Percentiles rank a stretch among this genome's conserved stretches.
These are phyloP conservation scores for Ctenosaura bakeri DNA, from an alignment of 2,797 vertebrate species.

Conservation along the genomic window DNA sequence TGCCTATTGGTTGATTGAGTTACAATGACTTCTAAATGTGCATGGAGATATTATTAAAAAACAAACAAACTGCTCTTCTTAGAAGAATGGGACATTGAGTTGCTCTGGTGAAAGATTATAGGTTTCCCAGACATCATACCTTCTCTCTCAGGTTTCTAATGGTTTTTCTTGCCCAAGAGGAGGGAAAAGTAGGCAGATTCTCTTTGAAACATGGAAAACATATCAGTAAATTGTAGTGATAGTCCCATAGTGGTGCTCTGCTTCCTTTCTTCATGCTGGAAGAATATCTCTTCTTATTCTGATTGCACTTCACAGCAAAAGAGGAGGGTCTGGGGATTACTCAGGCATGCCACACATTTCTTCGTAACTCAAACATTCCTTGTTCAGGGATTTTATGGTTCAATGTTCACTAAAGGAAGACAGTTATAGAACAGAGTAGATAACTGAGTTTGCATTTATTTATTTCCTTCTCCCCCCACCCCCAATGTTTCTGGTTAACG, in stretches of 20 bases:
- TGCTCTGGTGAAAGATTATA: background rate
- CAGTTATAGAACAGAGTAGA: background rate
- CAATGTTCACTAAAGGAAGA: background rate
- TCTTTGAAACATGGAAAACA: background rate
- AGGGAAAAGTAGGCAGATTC: background rate
- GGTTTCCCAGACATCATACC: background rate
- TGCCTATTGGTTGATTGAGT: background rate
- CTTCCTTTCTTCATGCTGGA: background rate
- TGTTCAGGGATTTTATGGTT: slow-evolving; percentile 8
- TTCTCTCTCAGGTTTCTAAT: background rate
- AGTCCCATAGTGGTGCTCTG: background rate
- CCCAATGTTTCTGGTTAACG: background rate
- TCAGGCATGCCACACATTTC: background rate
- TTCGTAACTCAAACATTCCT: background rate
- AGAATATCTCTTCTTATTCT: slow-evolving; percentile 6
- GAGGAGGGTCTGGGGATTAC: slow-evolving; percentile 10
- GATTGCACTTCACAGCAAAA: background rate
- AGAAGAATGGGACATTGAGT: background rate
- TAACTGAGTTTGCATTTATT: background rate
- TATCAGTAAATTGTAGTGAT: background rate
- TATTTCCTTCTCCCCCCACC: background rate
- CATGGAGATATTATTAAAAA: background rate
- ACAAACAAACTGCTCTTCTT: background rate
- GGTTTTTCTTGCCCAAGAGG: background rate
- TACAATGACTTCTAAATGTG: background rate